A percentile compares a stretch with the other conserved stretches of the same genome.
These are phyloP conservation scores for Furcifer pardalis DNA, from an alignment of 2,797 vertebrate genomes.

Conservation along the genomic window DNA sequence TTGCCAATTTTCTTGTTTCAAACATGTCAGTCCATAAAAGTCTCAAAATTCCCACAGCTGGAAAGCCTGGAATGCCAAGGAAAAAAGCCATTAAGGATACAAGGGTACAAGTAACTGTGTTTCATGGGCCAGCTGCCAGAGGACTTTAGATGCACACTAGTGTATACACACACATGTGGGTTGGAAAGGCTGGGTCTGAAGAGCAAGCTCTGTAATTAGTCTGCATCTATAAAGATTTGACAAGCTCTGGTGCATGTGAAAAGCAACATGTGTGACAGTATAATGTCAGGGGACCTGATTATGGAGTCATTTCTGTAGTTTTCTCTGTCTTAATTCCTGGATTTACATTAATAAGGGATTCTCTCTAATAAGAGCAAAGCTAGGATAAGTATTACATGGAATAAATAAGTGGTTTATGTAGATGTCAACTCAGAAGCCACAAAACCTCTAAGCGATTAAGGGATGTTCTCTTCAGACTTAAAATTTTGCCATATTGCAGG, in stretches of 20 bases:
- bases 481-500: slow-evolving; percentile 49
- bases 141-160: not conserved
- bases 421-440: slow-evolving; percentile 48
- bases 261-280: slow-evolving; percentile 50
- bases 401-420: slow-evolving; percentile 66
- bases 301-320: slow-evolving; percentile 28
- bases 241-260: slow-evolving; percentile 28
- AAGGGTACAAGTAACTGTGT: slow-evolving; percentile 56
- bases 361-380: slow-evolving; percentile 63
- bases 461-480: slow-evolving; percentile 51
- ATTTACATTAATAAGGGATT: slow-evolving; percentile 72
- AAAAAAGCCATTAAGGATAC: slow-evolving; percentile 54
- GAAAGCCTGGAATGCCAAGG: slow-evolving; percentile 53
- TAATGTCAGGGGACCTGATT: slow-evolving; percentile 39
- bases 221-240: slow-evolving; percentile 60
- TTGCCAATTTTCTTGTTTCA: slow-evolving; percentile 49
- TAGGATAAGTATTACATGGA: slow-evolving; percentile 63
- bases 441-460: slow-evolving; percentile 62
- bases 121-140: slow-evolving; percentile 54
- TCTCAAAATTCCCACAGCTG: slow-evolving; percentile 45
- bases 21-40: slow-evolving; percentile 67
- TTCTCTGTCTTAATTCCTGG: slow-evolving; percentile 68
- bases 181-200: slow-evolving; percentile 40
- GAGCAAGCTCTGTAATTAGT: slow-evolving; percentile 41
- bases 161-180: slow-evolving; percentile 9